A percentile compares a stretch with the other conserved stretches of the same genome.
Conservation (phyloP, 2,888 invertebrate genomes). For the Noctua comes region DNA sequence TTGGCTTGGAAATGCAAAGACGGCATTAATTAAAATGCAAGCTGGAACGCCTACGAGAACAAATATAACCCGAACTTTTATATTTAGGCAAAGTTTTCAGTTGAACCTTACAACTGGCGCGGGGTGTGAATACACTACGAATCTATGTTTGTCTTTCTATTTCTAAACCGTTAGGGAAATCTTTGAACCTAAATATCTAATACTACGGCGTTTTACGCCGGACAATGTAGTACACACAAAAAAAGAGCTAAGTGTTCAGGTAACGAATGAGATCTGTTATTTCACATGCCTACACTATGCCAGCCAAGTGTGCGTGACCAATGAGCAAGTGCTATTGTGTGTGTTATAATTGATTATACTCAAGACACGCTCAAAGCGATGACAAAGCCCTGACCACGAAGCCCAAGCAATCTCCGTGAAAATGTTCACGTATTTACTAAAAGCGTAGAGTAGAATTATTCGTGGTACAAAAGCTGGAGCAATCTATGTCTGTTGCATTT, state of each 20-base stretch:
- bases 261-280: slow-evolving; percentile 22
- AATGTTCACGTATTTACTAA: slow-evolving; percentile 34
- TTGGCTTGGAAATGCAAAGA: background rate
- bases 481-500: slow-evolving; percentile 37
- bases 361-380: slow-evolving; percentile 24
- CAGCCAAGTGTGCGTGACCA: slow-evolving; percentile 11
- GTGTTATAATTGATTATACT: slow-evolving; percentile 39
- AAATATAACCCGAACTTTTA: slow-evolving; percentile 6
- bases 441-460: slow-evolving; percentile 8
- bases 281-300: background rate
- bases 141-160: slow-evolving; percentile 43
- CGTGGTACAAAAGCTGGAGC: background rate
- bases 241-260: slow-evolving; percentile 21
- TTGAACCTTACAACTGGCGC: slow-evolving; percentile 11
- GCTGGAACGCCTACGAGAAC: background rate
- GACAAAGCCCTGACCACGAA: slow-evolving; percentile 23
- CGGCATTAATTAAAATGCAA: slow-evolving; percentile 5
- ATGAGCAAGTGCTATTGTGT: slow-evolving; percentile 14
- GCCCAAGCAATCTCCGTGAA: slow-evolving; percentile 15
- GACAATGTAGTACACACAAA: slow-evolving; percentile 25
- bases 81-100: slow-evolving; percentile 8
- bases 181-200: slow-evolving; percentile 54
- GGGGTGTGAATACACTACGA: slow-evolving; percentile 23
- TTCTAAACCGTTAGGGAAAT: slow-evolving; percentile 53
- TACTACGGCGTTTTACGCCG: slow-evolving; percentile 42